A percentile compares a stretch with the other conserved stretches of the same genome.
phyloP scores from a whole-genome alignment of 2,888 invertebrate species.

The Pollenia amentaria region DNA sequence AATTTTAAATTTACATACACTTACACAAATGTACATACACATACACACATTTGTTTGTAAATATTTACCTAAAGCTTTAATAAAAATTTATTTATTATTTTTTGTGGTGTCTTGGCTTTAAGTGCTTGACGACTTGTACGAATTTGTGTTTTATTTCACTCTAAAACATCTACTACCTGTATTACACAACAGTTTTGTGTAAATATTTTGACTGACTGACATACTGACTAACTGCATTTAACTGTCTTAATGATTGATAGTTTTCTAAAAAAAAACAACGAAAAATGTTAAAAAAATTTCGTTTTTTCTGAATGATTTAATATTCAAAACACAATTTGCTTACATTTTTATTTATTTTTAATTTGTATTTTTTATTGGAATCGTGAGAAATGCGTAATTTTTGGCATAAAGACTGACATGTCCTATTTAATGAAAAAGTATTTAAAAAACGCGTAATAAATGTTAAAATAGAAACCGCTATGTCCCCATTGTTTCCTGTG shows the following conservation, averaged over 20 bases:
- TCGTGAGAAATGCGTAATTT: constrained; percentile 58
- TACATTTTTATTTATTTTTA: constrained; percentile 56
- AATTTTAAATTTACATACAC: constrained; percentile 51
- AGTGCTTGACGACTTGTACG: constrained; percentile 13
- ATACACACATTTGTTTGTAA: neutral
- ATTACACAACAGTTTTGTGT: constrained; percentile 50
- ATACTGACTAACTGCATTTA: constrained; percentile 47
- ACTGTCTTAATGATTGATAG: constrained; percentile 68
- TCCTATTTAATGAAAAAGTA: constrained; percentile 19
- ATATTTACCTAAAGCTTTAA: neutral
- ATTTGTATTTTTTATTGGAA: constrained; percentile 54
- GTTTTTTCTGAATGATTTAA: constrained; percentile 47
- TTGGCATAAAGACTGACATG: constrained; percentile 8
- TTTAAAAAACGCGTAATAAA: neutral
- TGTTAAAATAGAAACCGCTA: neutral
- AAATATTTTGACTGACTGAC: constrained; percentile 35
- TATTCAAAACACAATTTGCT: constrained; percentile 63
- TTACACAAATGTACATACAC: neutral
- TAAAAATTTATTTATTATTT: constrained; percentile 25
- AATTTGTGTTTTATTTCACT: constrained; percentile 7
- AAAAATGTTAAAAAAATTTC: constrained; percentile 28
- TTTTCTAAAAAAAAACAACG: constrained; percentile 33
- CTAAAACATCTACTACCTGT: constrained; percentile 47
- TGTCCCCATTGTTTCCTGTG: neutral
- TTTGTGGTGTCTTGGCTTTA: constrained; percentile 4